A percentile compares a stretch with the other conserved stretches of the same genome.
Conservation (phyloP, 2,797 vertebrate genomes). For the Discoglossus pictus region DNA sequence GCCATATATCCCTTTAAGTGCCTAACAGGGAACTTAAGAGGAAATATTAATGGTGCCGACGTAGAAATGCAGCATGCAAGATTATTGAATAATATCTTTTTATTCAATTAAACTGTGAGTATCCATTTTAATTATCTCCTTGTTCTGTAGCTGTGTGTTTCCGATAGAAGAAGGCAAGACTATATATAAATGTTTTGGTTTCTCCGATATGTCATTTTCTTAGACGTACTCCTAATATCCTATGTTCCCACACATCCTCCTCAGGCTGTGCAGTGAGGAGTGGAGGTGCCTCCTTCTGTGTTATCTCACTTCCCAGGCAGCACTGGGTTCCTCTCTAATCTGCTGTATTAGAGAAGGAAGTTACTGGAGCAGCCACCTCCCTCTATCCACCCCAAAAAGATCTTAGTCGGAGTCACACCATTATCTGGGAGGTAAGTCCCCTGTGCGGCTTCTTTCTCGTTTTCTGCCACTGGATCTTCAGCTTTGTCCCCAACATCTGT, state of each 20-base stretch:
- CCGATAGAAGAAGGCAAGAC: too few species aligned
- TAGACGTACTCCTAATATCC: background rate
- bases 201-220: too few species aligned
- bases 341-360: conserved; percentile 23
- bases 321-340: conserved; percentile 19
- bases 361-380: conserved; percentile 18
- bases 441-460: conserved; percentile 2
- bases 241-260: background rate
- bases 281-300: conserved; percentile 2
- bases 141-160: too few species aligned
- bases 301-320: background rate
- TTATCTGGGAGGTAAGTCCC: conserved; percentile 42
- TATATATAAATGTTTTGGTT: too few species aligned
- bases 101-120: too few species aligned
- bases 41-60: too few species aligned
- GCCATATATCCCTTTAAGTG: too few species aligned
- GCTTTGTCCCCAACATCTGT: background rate
- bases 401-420: background rate
- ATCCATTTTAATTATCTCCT: too few species aligned
- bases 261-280: conserved; percentile 2
- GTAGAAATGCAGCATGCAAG: too few species aligned
- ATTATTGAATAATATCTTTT: too few species aligned
- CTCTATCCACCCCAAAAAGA: conserved; percentile 14
- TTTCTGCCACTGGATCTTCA: background rate
- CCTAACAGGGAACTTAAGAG: too few species aligned